A percentile compares a stretch with the other conserved stretches of the same genome.
These are phyloP conservation scores for Diorhabda sublineata DNA, from an alignment of 1,140 invertebrate species.

Conservation along the genomic window DNA sequence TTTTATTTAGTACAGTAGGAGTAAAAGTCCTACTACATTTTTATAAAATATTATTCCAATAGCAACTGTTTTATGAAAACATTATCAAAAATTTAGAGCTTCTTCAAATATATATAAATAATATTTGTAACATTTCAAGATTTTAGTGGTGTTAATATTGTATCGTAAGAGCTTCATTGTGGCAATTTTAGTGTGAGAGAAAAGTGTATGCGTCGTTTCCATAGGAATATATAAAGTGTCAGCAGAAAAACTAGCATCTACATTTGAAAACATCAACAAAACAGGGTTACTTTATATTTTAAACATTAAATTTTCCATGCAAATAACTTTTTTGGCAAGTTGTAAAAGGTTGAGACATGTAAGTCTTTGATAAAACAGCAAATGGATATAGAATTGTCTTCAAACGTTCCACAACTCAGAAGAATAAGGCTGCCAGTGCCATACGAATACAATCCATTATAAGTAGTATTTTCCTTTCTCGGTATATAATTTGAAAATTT, in stretches of 20 bases:
- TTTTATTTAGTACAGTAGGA: too few relatives aligned
- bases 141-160: too few relatives aligned
- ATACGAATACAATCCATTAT: constrained; percentile 17
- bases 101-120: too few relatives aligned
- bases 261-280: constrained; percentile 40
- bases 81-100: too few relatives aligned
- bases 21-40: too few relatives aligned
- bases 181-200: too few relatives aligned
- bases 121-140: too few relatives aligned
- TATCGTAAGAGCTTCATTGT: too few relatives aligned
- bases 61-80: too few relatives aligned
- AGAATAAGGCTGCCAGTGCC: constrained; percentile 20
- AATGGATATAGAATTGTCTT: constrained; percentile 13
- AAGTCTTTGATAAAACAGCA: constrained; percentile 18
- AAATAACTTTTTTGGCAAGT: constrained; percentile 33
- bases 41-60: too few relatives aligned
- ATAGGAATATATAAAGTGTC: constrained; percentile 30
- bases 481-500: not conserved
- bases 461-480: not conserved
- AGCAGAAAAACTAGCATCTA: constrained; percentile 38
- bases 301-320: constrained; percentile 38
- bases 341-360: constrained; percentile 27
- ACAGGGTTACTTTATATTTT: constrained; percentile 32
- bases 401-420: constrained; percentile 19
- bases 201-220: not conserved